Conservation (phyloP, 2,113 vertebrate species). For the Rhabdomys dilectus region DNA sequence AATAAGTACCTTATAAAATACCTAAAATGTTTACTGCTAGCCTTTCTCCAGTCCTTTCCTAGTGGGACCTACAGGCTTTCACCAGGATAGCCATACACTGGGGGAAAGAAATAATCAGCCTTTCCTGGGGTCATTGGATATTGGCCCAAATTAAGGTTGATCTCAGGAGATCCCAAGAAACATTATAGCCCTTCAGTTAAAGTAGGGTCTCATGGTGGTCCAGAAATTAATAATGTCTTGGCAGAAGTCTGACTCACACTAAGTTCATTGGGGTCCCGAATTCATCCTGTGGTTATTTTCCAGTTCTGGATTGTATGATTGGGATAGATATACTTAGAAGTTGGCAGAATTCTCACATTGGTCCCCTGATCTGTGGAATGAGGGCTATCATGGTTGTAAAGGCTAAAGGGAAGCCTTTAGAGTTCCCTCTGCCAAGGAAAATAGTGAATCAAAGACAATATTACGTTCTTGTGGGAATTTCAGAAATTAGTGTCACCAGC, state of each 20-base stretch:
- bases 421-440: too few species aligned
- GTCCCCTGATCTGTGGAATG: too few species aligned
- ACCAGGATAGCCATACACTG: background rate
- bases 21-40: background rate
- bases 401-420: too few species aligned
- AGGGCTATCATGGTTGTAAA: background rate
- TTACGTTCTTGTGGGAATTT: too few species aligned
- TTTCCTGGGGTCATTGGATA: background rate
- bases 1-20: background rate
- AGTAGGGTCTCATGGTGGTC: rapidly evolving
- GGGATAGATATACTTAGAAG: too few species aligned
- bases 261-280: background rate
- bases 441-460: too few species aligned
- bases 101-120: background rate
- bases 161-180: background rate
- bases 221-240: background rate
- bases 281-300: background rate
- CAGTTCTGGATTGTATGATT: too few species aligned
- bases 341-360: too few species aligned
- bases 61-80: background rate
- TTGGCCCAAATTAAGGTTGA: background rate
- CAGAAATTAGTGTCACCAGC: too few species aligned
- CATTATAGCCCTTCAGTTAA: background rate
- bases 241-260: too few species aligned
- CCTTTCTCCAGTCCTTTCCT: background rate